Evolutionary conservation across 2,888 invertebrate species (phyloP).

Genomic region (Myopa testacea): DNA sequence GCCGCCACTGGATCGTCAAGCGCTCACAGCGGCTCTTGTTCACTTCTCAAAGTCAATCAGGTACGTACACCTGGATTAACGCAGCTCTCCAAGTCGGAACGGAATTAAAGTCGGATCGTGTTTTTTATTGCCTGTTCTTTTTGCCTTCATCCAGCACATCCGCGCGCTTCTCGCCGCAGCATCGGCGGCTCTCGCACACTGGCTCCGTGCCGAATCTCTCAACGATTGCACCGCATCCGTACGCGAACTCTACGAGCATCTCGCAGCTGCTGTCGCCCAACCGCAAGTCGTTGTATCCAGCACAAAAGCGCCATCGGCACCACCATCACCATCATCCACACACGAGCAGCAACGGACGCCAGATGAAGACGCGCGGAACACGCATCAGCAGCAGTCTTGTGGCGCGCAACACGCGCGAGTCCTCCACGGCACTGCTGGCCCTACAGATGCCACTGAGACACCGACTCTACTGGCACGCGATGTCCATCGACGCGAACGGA

Average conservation of each 20-base stretch:
- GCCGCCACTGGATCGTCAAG: conserved; percentile 67
- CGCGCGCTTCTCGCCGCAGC: conserved; percentile 63
- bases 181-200: conserved; percentile 69
- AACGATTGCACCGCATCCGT: conserved; percentile 51
- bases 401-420: conserved; percentile 66
- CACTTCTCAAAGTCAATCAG: conserved; percentile 68
- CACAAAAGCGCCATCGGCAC: conserved; percentile 55
- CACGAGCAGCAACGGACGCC: conserved; percentile 57
- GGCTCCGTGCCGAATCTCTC: conserved; percentile 74
- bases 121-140: no score
- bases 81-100: background rate
- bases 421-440: conserved; percentile 67
- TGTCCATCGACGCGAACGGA: conserved; percentile 84
- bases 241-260: conserved; percentile 56
- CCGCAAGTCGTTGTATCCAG: conserved; percentile 61
- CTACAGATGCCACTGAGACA: conserved; percentile 75
- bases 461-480: conserved; percentile 75
- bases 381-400: conserved; percentile 64
- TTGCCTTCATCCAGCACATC: conserved; percentile 56
- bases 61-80: conserved; percentile 47
- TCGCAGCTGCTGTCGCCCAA: conserved; percentile 63
- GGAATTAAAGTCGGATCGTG: no score
- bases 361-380: conserved; percentile 57
- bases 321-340: conserved; percentile 57
- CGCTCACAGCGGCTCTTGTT: conserved; percentile 69